phyloP scores from a whole-genome alignment of 1,140 invertebrate genomes.

The Dryas iulia region DNA sequence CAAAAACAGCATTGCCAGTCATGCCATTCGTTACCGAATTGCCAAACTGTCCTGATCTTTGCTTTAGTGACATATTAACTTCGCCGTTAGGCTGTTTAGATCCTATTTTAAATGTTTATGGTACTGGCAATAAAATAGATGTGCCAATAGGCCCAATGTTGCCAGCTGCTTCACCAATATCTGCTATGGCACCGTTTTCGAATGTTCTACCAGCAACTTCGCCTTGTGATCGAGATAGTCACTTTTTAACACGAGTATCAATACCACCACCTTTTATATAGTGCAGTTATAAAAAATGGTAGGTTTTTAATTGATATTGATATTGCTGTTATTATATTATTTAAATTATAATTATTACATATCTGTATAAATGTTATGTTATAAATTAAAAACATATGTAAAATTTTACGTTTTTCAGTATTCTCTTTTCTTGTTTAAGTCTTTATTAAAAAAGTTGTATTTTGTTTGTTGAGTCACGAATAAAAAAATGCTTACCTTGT shows the following conservation, averaged over 20 bases:
- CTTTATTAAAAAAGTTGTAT: too few species aligned
- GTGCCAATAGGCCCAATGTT: conserved; percentile 29
- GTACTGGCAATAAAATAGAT: conserved; percentile 10
- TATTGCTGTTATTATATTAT: background rate
- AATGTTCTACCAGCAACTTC: conserved; percentile 30
- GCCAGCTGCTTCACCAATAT: conserved; percentile 40
- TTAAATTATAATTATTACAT: background rate
- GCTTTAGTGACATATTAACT: conserved; percentile 31
- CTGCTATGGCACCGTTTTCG: conserved; percentile 34
- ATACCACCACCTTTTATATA: conserved; percentile 52
- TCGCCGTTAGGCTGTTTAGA: conserved; percentile 40
- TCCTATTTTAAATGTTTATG: conserved; percentile 36
- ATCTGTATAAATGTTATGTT: background rate
- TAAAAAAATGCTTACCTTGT: too few species aligned
- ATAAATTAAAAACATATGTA: background rate
- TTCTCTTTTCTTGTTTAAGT: too few species aligned
- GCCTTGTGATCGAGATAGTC: conserved; percentile 30
- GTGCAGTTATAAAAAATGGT: background rate
- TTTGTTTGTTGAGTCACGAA: too few species aligned
- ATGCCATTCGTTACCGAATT: conserved; percentile 28
- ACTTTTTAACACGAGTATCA: conserved; percentile 48
- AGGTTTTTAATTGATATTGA: background rate
- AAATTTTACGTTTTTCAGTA: background rate
- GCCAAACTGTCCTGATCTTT: conserved; percentile 24
- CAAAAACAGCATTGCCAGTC: conserved; percentile 18